These are phyloP conservation scores for Mercenaria mercenaria DNA, from an alignment of 1,140 invertebrate species.

Conservation along the genomic window DNA sequence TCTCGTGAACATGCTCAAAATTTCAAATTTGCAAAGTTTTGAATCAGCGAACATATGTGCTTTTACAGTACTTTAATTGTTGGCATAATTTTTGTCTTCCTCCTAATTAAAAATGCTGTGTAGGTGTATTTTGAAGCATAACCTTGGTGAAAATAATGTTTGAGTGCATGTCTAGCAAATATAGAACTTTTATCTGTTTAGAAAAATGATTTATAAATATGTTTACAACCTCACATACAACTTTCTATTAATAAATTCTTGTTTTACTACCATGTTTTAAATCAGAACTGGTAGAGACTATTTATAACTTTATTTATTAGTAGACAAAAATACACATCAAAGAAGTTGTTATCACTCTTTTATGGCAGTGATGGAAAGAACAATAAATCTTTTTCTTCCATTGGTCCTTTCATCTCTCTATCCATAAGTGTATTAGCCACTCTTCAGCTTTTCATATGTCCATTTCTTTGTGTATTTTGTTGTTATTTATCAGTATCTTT, in stretches of 20 bases:
- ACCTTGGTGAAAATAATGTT: too few relatives aligned
- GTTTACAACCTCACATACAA: neutral
- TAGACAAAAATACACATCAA: neutral
- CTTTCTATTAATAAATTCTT: too few relatives aligned
- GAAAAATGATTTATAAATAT: neutral
- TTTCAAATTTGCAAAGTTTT: too few relatives aligned
- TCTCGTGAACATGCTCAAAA: too few relatives aligned
- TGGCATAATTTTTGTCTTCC: too few relatives aligned
- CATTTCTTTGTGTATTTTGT: neutral
- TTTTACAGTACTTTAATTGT: too few relatives aligned
- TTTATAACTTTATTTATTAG: neutral
- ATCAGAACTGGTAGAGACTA: neutral
- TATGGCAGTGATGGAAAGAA: neutral
- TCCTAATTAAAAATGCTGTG: too few relatives aligned
- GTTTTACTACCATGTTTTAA: neutral
- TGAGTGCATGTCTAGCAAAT: too few relatives aligned
- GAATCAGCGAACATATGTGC: too few relatives aligned
- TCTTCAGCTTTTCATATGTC: neutral
- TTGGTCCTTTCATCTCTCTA: conserved; percentile 2
- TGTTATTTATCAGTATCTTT: neutral
- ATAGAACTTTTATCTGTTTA: too few relatives aligned
- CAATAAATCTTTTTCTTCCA: neutral
- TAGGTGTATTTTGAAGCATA: too few relatives aligned
- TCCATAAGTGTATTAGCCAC: neutral
- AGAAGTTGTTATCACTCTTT: neutral